Base-by-base conservation (phyloP, 1,140 invertebrate genomes). In the Plectus sambesii region DNA sequence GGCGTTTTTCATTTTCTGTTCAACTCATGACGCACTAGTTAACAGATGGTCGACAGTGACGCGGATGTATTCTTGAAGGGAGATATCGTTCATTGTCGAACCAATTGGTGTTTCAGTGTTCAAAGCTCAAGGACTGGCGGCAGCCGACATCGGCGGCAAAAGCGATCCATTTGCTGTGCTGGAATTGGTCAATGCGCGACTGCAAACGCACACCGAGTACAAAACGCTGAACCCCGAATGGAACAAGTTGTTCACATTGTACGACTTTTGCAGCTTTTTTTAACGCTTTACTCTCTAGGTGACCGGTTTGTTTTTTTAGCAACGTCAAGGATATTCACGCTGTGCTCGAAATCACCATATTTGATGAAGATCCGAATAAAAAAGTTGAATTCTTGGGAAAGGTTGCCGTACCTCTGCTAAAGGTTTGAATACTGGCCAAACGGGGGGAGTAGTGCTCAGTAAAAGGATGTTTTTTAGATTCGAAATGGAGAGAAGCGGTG, bases 171-270 rank as follows among this genome's bases (percentile, higher is more conserved):
- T 97, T 70, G 94, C 87, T 73, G 90, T 97, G 0, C 63, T 99
- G 1, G 90, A 98, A 71, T 71, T 98, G 40, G 84, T 87, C 2
- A 98, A 98, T 72, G 79, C 87, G 1, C 77, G 90, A 40, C 74
- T 97, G 30, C 89, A 96, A 72, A 98, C 93, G 0, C 89, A 97
- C 70, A 98, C 93, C 1, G 89, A 96, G 70, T 98, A 98, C 70
- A 96, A 97, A 70, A 98, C 92, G 0, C 73, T 98, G 2, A 79
- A 82, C 40, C 93, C 93, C 0, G 85, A 82, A 51, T 99, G 93
- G 93, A 88, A 94, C 71, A 96, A 97, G 74, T 86, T 94, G 56
- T 98, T 98, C 69, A 90, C 85, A 29, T 94, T 99, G 86, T 90
- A 74, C 83, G 83, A 79, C 45, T 22, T 17, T 45, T 17, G 6